These are phyloP conservation scores for Megalurothrips usitatus DNA, from an alignment of 2,888 invertebrate genomes.

Conservation along the genomic window DNA sequence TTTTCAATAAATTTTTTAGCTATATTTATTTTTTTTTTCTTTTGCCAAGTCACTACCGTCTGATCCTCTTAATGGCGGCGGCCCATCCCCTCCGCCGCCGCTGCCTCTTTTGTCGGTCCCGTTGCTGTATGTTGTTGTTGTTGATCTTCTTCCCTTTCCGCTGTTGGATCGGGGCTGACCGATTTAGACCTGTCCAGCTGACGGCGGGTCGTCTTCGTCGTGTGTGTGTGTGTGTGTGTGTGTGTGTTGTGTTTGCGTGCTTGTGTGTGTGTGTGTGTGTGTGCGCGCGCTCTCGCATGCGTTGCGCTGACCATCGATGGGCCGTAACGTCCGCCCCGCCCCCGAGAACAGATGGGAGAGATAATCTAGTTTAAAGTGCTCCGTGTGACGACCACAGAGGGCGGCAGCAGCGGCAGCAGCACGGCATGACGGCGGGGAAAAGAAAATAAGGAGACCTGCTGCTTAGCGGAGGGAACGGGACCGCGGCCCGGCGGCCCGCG, in stretches of 20 bases:
- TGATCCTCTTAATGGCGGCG: no score
- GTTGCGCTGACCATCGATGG: conserved; percentile 9
- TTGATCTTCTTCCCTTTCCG: not conserved
- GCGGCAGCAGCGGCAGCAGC: not conserved
- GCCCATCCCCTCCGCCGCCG: no score
- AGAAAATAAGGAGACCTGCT: no score
- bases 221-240: conserved; percentile 7
- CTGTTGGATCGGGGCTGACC: not conserved
- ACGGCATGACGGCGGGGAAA: no score
- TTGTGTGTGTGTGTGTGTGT: not conserved
- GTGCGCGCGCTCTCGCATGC: not conserved
- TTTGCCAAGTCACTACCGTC: no score
- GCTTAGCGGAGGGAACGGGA: no score
- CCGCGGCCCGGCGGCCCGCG: no score
- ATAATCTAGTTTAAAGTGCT: not conserved
- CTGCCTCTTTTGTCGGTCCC: no score
- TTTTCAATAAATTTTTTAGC: no score
- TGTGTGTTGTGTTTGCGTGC: not conserved
- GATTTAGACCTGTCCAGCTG: conserved; percentile 24
- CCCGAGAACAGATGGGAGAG: not conserved
- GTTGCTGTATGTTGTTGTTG: not conserved
- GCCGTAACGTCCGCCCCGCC: not conserved
- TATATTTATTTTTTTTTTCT: no score
- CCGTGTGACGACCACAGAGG: not conserved
- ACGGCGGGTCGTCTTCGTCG: not conserved